Evolutionary conservation across 2,888 invertebrate species (phyloP).

Genomic region (Ophonus ardosiacus): DNA sequence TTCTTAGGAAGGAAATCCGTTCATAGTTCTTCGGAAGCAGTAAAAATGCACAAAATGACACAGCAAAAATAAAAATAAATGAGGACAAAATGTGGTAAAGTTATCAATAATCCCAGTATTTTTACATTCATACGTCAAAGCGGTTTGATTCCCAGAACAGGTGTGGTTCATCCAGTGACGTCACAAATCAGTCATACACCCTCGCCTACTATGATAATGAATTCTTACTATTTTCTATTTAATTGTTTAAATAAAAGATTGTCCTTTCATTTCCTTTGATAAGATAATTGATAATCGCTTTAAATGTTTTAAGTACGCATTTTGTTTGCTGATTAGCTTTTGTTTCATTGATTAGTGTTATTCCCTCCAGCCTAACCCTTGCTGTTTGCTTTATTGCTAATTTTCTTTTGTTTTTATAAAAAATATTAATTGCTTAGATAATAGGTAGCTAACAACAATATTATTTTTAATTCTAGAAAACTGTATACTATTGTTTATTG

Average conservation of each 20-base stretch:
- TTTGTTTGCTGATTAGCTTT: constrained; percentile 32
- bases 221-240: constrained; percentile 3
- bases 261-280: constrained; percentile 40
- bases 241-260: constrained; percentile 22
- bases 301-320: constrained; percentile 19
- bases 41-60: background rate
- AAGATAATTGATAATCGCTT: constrained; percentile 23
- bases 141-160: constrained; percentile 23
- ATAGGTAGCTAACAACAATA: background rate
- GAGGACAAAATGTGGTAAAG: constrained; percentile 23
- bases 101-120: constrained; percentile 24
- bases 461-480: background rate
- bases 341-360: constrained; percentile 31
- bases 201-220: constrained; percentile 35
- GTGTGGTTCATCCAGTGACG: constrained; percentile 42
- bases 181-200: constrained; percentile 55
- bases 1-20: constrained; percentile 1
- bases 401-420: background rate
- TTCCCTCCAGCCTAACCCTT: constrained; percentile 17
- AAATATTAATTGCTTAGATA: background rate
- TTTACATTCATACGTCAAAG: background rate
- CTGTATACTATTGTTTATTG: background rate
- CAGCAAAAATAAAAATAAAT: constrained; percentile 28
- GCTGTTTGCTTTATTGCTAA: constrained; percentile 16
- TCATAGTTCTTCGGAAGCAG: background rate